Percentiles rank a stretch among this genome's conserved stretches.
Conservation (phyloP, 2,113 vertebrate genomes). For the Bungarus multicinctus region DNA sequence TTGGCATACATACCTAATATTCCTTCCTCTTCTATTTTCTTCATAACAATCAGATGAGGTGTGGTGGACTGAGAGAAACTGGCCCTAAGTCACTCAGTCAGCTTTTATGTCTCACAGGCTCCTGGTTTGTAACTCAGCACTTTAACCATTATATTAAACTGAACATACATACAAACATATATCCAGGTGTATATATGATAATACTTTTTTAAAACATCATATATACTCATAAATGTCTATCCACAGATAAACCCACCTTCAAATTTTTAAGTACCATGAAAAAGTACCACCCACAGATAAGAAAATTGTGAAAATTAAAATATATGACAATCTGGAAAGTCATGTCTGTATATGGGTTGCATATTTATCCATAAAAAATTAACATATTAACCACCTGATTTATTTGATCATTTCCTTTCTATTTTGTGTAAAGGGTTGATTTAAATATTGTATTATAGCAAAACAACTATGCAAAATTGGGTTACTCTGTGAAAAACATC, state of each 20-base stretch:
- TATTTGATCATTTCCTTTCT: neutral
- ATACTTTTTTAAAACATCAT: neutral
- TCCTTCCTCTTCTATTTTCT: neutral
- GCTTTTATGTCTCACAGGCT: neutral
- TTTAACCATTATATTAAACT: neutral
- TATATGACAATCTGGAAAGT: neutral
- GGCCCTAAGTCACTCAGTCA: neutral
- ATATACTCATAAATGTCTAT: neutral
- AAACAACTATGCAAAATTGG: neutral
- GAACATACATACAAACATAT: neutral
- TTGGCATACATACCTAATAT: neutral
- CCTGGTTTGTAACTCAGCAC: neutral
- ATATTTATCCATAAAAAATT: neutral
- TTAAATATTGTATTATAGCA: neutral
- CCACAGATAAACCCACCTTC: neutral
- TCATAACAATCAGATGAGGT: neutral
- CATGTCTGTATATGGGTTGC: neutral
- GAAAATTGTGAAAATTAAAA: neutral
- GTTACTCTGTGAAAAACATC: neutral
- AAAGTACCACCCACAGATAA: neutral
- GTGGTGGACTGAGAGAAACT: neutral
- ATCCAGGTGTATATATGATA: neutral
- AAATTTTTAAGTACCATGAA: neutral
- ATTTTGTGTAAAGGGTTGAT: neutral
- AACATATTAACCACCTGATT: neutral